These are phyloP conservation scores for Amphilophus citrinellus DNA, from an alignment of 2,113 vertebrate species.

Conservation along the genomic window DNA sequence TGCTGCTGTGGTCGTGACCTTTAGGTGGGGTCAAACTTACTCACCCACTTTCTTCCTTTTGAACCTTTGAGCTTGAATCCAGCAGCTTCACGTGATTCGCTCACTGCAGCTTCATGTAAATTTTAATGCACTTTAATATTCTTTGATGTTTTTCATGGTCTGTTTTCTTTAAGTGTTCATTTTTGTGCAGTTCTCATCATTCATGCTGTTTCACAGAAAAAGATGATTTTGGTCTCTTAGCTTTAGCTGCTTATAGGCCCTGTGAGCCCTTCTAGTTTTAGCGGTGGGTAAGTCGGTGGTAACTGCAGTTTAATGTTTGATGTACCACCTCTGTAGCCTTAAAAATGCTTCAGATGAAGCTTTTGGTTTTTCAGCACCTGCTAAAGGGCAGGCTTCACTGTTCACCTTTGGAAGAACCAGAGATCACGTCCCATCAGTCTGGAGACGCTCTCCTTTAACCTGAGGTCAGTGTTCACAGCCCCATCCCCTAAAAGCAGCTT, in stretches of 20 bases:
- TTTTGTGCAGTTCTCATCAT: neutral
- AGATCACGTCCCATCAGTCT: neutral
- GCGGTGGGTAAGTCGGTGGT: neutral
- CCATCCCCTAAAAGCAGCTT: conserved; percentile 40
- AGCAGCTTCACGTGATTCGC: neutral
- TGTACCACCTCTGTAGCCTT: neutral
- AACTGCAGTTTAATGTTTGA: neutral
- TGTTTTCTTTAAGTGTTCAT: neutral
- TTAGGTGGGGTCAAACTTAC: neutral
- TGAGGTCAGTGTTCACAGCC: conserved; percentile 36
- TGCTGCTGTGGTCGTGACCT: neutral
- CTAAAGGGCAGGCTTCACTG: neutral
- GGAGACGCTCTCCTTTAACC: conserved; percentile 28
- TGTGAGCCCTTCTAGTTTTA: neutral
- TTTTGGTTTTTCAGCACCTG: neutral
- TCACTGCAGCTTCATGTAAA: neutral
- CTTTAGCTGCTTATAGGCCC: neutral
- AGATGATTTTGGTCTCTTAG: neutral
- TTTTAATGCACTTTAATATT: too few species aligned
- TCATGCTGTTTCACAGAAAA: neutral
- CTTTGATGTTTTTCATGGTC: too few species aligned
- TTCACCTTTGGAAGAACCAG: neutral
- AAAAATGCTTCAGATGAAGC: neutral
- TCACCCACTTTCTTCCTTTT: neutral
- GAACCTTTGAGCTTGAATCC: neutral